phyloP scores from a whole-genome alignment of 2,113 vertebrate genomes.

The Triplophysa rosa region DNA sequence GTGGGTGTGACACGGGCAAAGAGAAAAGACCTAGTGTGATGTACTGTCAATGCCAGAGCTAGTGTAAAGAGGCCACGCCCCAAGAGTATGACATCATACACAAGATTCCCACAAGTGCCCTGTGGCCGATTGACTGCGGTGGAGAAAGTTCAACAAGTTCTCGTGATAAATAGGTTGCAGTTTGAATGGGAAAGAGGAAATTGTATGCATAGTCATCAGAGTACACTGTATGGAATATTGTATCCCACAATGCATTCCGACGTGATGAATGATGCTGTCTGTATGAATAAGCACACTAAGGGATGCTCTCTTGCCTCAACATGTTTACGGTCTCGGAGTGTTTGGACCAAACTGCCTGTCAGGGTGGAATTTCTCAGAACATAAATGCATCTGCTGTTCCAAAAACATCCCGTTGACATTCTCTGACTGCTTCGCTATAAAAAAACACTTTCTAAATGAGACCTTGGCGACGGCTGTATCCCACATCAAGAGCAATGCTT shows the following conservation, averaged over 20 bases:
- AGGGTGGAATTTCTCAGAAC: neutral
- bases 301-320: neutral
- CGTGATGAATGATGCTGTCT: no score
- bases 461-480: conserved; percentile 20
- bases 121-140: neutral
- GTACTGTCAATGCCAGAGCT: conserved; percentile 55
- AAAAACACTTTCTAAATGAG: neutral
- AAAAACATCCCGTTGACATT: conserved; percentile 14
- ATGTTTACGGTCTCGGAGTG: neutral
- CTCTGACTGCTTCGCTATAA: neutral
- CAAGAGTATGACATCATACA: conserved; percentile 66
- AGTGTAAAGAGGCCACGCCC: conserved; percentile 25
- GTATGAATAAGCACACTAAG: neutral
- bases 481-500: conserved; percentile 37
- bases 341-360: neutral
- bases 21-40: conserved; percentile 70
- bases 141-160: neutral
- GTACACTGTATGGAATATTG: no score
- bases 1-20: conserved; percentile 55
- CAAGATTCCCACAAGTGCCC: conserved; percentile 31
- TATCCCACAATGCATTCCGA: no score
- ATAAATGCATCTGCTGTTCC: neutral
- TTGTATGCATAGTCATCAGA: no score
- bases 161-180: neutral
- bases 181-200: neutral